phyloP scores from a whole-genome alignment of 2,113 vertebrate genomes.

The Mus pahari region DNA sequence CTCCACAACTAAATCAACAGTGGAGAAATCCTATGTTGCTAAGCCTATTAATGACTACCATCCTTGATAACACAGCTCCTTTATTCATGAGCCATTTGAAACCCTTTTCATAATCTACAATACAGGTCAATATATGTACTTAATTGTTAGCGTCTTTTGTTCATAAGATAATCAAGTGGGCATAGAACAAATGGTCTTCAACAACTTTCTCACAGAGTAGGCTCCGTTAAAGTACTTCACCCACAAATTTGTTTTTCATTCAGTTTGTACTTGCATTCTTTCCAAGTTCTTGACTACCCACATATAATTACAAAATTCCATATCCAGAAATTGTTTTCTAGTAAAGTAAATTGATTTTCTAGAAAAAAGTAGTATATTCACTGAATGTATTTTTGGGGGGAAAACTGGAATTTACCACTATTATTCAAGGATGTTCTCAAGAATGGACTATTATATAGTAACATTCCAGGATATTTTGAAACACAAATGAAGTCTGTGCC shows the following conservation, averaged over 20 bases:
- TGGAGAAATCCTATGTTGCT: not conserved
- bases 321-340: too few species aligned
- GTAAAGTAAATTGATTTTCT: not conserved
- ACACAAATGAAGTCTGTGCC: not conserved
- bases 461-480: fast-evolving
- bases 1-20: not conserved
- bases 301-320: not conserved
- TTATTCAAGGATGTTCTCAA: not conserved
- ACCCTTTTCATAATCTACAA: not conserved
- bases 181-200: not conserved
- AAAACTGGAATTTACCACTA: not conserved
- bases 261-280: not conserved
- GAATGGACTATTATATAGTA: not conserved
- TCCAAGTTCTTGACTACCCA: not conserved
- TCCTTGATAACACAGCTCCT: not conserved
- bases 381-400: not conserved
- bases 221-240: not conserved
- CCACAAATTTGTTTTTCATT: not conserved
- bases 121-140: not conserved
- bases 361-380: not conserved
- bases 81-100: not conserved
- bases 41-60: not conserved
- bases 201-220: not conserved
- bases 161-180: not conserved
- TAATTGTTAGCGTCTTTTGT: not conserved